Base-by-base conservation (phyloP, 2,113 vertebrate species). In the Cyanistes caeruleus region DNA sequence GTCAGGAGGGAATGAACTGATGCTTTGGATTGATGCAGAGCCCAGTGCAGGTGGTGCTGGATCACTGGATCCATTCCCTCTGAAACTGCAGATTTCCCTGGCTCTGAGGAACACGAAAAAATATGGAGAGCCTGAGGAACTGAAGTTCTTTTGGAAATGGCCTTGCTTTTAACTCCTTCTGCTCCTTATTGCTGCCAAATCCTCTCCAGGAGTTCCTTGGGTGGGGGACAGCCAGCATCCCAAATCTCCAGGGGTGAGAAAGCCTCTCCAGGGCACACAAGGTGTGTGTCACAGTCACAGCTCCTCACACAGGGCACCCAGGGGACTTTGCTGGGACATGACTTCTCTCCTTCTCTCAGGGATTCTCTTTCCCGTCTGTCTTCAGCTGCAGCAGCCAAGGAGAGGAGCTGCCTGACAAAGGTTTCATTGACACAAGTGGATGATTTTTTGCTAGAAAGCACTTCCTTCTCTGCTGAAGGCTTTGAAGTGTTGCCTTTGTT, bases 401-500 rank as follows among this genome's bases (percentile, higher is more conserved):
- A 95, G 94, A 95, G 87, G 90, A 96, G 5, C 89, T 41, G 56
- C 55, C 94, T 91, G 96, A 98, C 98, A 98, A 98, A 98, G 97
- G 83, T 81, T 87, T 92, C 97, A 97, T 98, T 98, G 98, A 98
- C 95, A 87, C 65, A 76, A 97, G 84, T n/a, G 93, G 94, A 74
- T 95, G 87, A 90, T 97, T 98, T 39, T 98, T 97, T 98, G 91
- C 92, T 97, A 89, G 92, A 98, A 98, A 98, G 96, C 95, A 96
- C 97, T 98, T 98, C 97, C 97, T 97, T 89, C 84, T 93, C 86
- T 21, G 90, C 59, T 85, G 44, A 90, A 96, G 89, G 69, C 98
- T 98, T 98, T 98, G 98, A 98, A 98, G 98, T 97, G 22, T 41
- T 5, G 15, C 87, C 98, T 98, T 97, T 98, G 97, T 98, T 98